phyloP scores from a whole-genome alignment of 2,113 vertebrate species.

The Calypte anna region DNA sequence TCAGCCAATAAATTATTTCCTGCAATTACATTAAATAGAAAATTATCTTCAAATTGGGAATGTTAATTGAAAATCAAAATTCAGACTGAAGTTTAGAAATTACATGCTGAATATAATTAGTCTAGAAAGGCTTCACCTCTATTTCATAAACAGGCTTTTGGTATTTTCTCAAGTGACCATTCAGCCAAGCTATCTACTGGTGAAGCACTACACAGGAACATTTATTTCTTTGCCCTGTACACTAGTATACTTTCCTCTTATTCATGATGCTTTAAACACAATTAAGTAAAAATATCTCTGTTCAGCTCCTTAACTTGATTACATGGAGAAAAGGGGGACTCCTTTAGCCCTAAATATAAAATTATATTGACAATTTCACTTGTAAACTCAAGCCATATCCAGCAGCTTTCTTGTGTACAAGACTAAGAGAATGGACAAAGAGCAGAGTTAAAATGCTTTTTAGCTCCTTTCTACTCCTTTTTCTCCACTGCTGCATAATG shows the following conservation, averaged over 20 bases:
- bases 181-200: slow-evolving; percentile 72
- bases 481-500: not conserved
- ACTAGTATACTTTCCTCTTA: not conserved
- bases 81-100: slow-evolving; percentile 89
- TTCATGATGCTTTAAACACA: not conserved
- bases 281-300: not conserved
- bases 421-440: not conserved
- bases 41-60: slow-evolving; percentile 89
- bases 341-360: not conserved
- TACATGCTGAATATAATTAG: slow-evolving; percentile 82
- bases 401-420: not conserved
- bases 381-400: not conserved
- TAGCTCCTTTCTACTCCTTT: not conserved
- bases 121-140: slow-evolving; percentile 79
- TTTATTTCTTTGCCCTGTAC: not conserved
- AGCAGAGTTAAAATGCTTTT: not conserved
- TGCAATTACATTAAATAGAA: slow-evolving; percentile 94
- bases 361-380: not conserved
- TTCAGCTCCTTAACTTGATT: not conserved
- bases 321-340: not conserved
- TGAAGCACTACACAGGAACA: slow-evolving; percentile 71
- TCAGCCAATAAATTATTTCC: slow-evolving; percentile 96
- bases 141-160: slow-evolving; percentile 80
- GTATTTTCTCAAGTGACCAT: slow-evolving; percentile 81
- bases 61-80: slow-evolving; percentile 97